Evolutionary conservation across 2,888 invertebrate species (phyloP), one percentile per base, ranked within the genome.

Genomic region (Orthosia gracilis): DNA sequence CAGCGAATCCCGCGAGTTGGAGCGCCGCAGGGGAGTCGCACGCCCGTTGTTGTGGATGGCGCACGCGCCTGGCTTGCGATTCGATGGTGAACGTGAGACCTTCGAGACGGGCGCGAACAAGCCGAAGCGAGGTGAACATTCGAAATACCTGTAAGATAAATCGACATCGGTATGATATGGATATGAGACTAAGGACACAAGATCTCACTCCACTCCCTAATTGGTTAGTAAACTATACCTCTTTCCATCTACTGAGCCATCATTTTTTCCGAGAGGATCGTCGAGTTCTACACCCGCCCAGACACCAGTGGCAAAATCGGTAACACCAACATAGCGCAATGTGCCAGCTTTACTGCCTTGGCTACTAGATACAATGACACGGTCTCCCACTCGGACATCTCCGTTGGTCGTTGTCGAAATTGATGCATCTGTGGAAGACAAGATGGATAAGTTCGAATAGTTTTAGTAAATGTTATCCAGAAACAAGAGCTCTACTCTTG

Each of bases 221-320:
- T 57, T 61, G 17, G 4, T 62, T 58, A 4, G 2, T 11, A 66
- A 62, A 71, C 54, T 78, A 61, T 94, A 99, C 99, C 99, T 98
- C 94, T 98, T 98, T 71, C 99, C 99, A 84, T 98, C 98, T 50
- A 99, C 99, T 66, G 98, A 98, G 74, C 99, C 99, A 91, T 99
- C 99, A 94, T 99, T 99, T 95, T 99, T 99, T 69, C 99, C 99
- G 76, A 98, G 96, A 1, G 99, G 98, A 84, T 99, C 99, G 92
- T 99, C 99, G 85, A 99, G 97, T 93, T 99, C 99, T 26, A 99
- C 98, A 40, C 99, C 99, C 80, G 98, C 99, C 99, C 99, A 99
- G 87, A 99, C 98, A 52, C 99, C 99, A 52, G 98, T 94, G 1
- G 99, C 99, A 94, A 99, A 99, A 89, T 99, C 98, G 50, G 99